Evolutionary conservation across 2,797 vertebrate genomes (phyloP).

Genomic region (Enteromius fasciolatus): DNA sequence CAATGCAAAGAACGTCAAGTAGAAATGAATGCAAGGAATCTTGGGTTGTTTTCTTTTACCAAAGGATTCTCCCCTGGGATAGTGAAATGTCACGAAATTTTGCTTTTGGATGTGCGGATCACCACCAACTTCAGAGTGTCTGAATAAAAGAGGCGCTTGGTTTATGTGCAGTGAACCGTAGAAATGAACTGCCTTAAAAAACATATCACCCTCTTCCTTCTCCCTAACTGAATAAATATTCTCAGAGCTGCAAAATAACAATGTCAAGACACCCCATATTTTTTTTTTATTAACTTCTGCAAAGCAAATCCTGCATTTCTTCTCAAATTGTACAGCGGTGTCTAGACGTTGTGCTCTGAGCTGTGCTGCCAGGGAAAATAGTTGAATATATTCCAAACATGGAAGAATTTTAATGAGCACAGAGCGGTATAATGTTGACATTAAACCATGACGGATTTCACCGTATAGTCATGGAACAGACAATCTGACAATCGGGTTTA

Average conservation of each 20-base stretch:
- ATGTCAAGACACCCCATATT: constrained; percentile 30
- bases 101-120: constrained; percentile 14
- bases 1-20: constrained; percentile 26
- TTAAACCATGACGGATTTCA: not conserved
- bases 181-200: constrained; percentile 32
- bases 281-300: constrained; percentile 20
- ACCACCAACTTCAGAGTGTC: constrained; percentile 19
- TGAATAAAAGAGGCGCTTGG: constrained; percentile 34
- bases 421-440: constrained; percentile 8
- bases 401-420: constrained; percentile 30
- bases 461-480: not conserved
- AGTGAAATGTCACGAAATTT: constrained; percentile 14
- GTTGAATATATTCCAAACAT: constrained; percentile 24
- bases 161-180: constrained; percentile 27
- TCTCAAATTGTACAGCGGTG: constrained; percentile 34
- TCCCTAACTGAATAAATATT: constrained; percentile 35
- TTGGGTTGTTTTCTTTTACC: constrained; percentile 32
- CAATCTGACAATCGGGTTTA: not conserved
- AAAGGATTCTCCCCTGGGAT: constrained; percentile 3
- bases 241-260: constrained; percentile 41
- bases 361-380: constrained; percentile 25
- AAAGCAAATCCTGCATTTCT: constrained; percentile 34
- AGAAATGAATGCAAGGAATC: constrained; percentile 43
- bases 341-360: constrained; percentile 41
- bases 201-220: constrained; percentile 16